Percentiles rank a stretch among this genome's conserved stretches.
Evolutionary conservation across 1,140 invertebrate genomes (phyloP).

Genomic region (Drosophila oshimai): DNA sequence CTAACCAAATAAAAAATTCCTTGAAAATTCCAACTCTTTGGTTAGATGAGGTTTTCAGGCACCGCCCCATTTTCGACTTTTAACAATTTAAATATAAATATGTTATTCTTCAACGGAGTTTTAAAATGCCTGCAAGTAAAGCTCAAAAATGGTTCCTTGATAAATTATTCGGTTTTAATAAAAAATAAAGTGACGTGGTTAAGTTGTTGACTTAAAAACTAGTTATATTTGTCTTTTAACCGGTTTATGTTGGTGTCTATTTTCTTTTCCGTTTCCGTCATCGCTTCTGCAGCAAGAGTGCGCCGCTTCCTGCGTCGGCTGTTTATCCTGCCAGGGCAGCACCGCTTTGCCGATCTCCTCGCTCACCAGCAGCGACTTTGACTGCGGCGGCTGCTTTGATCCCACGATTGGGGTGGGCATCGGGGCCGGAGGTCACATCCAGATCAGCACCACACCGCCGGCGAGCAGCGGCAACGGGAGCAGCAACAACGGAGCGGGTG

Average conservation of each 20-base stretch:
- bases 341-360: constrained; percentile 78
- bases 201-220: not conserved
- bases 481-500: constrained; percentile 12
- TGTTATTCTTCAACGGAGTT: too few species aligned
- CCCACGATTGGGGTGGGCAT: constrained; percentile 68
- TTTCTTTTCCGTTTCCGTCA: constrained; percentile 16
- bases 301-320: constrained; percentile 80
- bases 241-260: not conserved
- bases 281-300: constrained; percentile 74
- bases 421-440: constrained; percentile 40
- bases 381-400: constrained; percentile 82
- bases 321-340: constrained; percentile 79
- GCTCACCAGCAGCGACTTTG: constrained; percentile 77
- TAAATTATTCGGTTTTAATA: too few species aligned
- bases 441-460: constrained; percentile 64
- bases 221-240: not conserved
- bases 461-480: constrained; percentile 36
- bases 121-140: too few species aligned
- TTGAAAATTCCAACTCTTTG: too few species aligned
- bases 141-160: too few species aligned
- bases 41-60: too few species aligned
- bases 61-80: too few species aligned
- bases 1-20: too few species aligned
- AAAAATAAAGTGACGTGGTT: too few species aligned
- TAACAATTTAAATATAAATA: too few species aligned